phyloP scores from a whole-genome alignment of 2,797 vertebrate genomes.

The Sebastes kiyomatsui region DNA sequence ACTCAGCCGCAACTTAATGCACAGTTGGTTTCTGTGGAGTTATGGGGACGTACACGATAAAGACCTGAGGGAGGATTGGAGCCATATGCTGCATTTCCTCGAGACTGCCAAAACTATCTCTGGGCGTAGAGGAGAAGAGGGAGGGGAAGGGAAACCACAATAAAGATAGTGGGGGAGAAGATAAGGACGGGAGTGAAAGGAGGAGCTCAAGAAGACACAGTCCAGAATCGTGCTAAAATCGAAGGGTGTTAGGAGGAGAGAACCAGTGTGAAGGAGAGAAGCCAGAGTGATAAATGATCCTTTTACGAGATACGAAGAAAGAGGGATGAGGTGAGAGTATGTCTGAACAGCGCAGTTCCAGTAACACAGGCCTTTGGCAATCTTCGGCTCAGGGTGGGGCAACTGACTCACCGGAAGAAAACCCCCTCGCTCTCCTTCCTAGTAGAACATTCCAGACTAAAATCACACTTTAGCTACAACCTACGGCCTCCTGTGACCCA shows the following conservation, averaged over 20 bases:
- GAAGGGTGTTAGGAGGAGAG: neutral
- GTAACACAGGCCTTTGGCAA: constrained; percentile 66
- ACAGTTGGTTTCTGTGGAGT: neutral
- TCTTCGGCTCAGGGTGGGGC: constrained; percentile 54
- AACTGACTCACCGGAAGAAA: constrained; percentile 60
- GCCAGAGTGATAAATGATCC: constrained; percentile 27
- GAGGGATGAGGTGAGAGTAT: constrained; percentile 3
- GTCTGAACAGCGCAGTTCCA: constrained; percentile 43
- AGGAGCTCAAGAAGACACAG: constrained; percentile 7
- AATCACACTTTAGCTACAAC: constrained; percentile 53
- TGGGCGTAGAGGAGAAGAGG: constrained; percentile 16
- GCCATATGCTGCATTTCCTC: constrained; percentile 62
- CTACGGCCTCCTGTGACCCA: constrained; percentile 24
- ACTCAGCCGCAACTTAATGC: neutral
- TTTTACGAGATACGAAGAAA: constrained; percentile 22
- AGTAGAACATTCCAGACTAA: constrained; percentile 60
- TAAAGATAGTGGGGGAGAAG: constrained; percentile 34
- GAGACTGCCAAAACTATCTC: constrained; percentile 57
- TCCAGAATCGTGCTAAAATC: constrained; percentile 19
- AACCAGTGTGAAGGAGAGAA: constrained; percentile 4
- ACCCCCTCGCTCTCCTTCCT: neutral
- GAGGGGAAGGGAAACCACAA: constrained; percentile 10
- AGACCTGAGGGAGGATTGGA: constrained; percentile 52
- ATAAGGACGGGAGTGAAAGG: constrained; percentile 34
- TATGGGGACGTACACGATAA: neutral